These are phyloP conservation scores for Drosophila eohydei DNA, from an alignment of 2,888 invertebrate genomes.

Conservation along the genomic window DNA sequence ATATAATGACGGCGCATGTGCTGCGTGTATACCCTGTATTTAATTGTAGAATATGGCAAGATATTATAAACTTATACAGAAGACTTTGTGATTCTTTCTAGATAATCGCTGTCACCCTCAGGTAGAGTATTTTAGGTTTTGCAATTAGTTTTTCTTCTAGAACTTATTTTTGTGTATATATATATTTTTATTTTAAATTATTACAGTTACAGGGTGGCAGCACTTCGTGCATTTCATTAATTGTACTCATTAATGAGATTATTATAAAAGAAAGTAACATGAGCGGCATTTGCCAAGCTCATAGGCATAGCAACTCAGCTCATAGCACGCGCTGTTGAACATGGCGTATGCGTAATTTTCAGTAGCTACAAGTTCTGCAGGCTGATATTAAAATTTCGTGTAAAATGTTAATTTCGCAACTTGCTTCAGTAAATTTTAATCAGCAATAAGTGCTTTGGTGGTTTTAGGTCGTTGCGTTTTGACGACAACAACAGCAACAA, in stretches of 20 bases:
- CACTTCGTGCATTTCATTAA: background rate
- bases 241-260: background rate
- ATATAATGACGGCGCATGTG: background rate
- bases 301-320: background rate
- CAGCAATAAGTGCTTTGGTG: conserved; percentile 36
- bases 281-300: background rate
- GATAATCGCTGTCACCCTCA: too few relatives aligned
- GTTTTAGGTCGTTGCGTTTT: conserved; percentile 26
- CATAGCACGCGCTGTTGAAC: background rate
- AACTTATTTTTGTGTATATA: too few relatives aligned
- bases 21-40: too few relatives aligned
- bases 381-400: conserved; percentile 1
- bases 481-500: conserved; percentile 2
- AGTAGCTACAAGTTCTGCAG: background rate
- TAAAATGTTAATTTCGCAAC: conserved; percentile 23
- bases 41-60: too few relatives aligned
- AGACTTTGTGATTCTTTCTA: too few relatives aligned
- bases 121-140: too few relatives aligned
- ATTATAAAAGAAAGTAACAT: background rate
- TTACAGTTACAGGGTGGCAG: background rate
- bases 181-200: too few relatives aligned
- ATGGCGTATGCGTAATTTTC: conserved; percentile 21
- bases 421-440: conserved; percentile 39
- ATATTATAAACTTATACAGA: too few relatives aligned
- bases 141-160: too few relatives aligned